phyloP scores from a whole-genome alignment of 1,140 invertebrate genomes.

The Drosophila pseudoananassae region DNA sequence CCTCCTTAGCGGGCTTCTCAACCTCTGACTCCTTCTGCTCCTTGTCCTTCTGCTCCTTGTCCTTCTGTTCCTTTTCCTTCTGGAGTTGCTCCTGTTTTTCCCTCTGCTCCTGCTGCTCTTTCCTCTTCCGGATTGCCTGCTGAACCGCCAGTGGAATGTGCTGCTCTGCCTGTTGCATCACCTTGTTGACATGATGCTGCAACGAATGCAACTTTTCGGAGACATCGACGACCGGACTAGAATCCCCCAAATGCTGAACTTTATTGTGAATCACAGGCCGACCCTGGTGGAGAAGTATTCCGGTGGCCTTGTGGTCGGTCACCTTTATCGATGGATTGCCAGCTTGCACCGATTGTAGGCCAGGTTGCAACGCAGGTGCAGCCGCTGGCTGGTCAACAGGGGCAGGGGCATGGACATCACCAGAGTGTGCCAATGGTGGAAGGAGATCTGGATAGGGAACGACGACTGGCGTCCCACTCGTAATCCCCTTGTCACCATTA shows the following conservation, averaged over 20 bases:
- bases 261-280: slow-evolving; percentile 54
- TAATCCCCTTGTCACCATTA: neutral
- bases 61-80: slow-evolving; percentile 16
- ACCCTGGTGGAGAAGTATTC: slow-evolving; percentile 47
- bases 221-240: slow-evolving; percentile 46
- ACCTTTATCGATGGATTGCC: slow-evolving; percentile 52
- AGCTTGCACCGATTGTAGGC: slow-evolving; percentile 50
- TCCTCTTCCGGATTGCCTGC: slow-evolving; percentile 53
- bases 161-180: slow-evolving; percentile 69
- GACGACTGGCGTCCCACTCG: slow-evolving; percentile 28
- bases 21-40: neutral
- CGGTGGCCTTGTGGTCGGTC: slow-evolving; percentile 65
- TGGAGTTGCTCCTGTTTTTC: slow-evolving; percentile 31
- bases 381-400: slow-evolving; percentile 40
- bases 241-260: slow-evolving; percentile 46
- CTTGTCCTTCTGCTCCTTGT: neutral
- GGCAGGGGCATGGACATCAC: slow-evolving; percentile 40
- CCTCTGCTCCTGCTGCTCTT: slow-evolving; percentile 38
- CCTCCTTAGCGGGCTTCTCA: neutral
- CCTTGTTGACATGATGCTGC: slow-evolving; percentile 62
- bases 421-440: slow-evolving; percentile 58
- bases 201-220: slow-evolving; percentile 61
- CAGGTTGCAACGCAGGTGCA: slow-evolving; percentile 55
- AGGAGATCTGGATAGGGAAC: slow-evolving; percentile 65
- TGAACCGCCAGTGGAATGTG: slow-evolving; percentile 66